phyloP scores from a whole-genome alignment of 2,113 vertebrate genomes.

The Promerops cafer region DNA sequence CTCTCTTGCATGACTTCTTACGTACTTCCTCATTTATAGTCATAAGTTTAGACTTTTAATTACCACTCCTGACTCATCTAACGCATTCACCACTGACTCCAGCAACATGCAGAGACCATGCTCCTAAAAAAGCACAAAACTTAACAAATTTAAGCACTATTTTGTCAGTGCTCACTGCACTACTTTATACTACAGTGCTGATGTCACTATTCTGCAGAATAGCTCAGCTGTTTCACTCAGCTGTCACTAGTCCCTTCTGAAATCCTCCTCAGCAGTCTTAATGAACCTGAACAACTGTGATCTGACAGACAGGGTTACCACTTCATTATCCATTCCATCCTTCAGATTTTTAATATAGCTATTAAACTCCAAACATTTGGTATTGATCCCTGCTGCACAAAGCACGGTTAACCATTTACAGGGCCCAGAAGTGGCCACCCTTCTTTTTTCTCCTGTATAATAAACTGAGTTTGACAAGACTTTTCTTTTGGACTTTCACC shows the following conservation, averaged over 20 bases:
- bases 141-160: not conserved
- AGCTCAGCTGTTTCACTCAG: slow-evolving; percentile 13
- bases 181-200: not conserved
- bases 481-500: not conserved
- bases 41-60: not conserved
- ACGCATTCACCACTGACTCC: not conserved
- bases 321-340: not conserved
- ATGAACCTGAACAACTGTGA: slow-evolving; percentile 6
- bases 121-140: not conserved
- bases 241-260: not conserved
- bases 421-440: not conserved
- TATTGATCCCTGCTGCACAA: not conserved
- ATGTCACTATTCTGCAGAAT: not conserved
- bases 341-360: not conserved
- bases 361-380: not conserved
- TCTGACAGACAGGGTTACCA: not conserved
- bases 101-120: not conserved
- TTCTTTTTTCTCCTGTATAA: not conserved
- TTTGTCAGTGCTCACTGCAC: not conserved
- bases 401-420: not conserved
- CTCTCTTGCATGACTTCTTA: not conserved
- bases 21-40: not conserved
- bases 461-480: not conserved
- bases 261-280: not conserved
- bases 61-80: not conserved